phyloP scores from a whole-genome alignment of 2,888 invertebrate species.

The Agrochola macilenta region DNA sequence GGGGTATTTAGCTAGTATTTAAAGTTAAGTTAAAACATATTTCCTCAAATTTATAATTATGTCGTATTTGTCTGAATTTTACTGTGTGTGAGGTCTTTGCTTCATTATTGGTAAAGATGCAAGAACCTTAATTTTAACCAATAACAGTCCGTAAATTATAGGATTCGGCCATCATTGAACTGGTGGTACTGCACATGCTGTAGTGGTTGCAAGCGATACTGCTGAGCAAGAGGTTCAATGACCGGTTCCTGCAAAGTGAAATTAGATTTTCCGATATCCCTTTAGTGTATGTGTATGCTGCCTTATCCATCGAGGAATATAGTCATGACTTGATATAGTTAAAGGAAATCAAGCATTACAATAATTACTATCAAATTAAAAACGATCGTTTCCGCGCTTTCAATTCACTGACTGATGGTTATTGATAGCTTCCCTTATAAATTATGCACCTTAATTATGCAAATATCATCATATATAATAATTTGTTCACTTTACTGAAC shows the following conservation, averaged over 20 bases:
- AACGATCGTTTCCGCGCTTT: slow-evolving; percentile 14
- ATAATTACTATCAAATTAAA: slow-evolving; percentile 13
- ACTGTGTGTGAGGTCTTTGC: too few relatives aligned
- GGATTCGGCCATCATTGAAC: background rate
- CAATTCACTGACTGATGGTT: background rate
- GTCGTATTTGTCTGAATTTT: too few relatives aligned
- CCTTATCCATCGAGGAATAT: background rate
- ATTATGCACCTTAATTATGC: slow-evolving; percentile 15
- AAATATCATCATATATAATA: slow-evolving; percentile 20
- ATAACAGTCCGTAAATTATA: too few relatives aligned
- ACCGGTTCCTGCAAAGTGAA: background rate
- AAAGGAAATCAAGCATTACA: slow-evolving; percentile 17
- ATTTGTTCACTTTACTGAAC: slow-evolving; percentile 1
- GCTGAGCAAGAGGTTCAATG: background rate
- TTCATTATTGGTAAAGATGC: too few relatives aligned
- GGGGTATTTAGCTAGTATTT: too few relatives aligned
- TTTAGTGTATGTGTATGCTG: background rate
- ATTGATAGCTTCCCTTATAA: slow-evolving; percentile 24
- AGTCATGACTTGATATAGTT: too few relatives aligned
- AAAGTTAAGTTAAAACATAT: too few relatives aligned
- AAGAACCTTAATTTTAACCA: too few relatives aligned
- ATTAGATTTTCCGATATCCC: background rate
- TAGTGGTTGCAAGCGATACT: background rate
- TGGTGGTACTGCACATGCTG: background rate
- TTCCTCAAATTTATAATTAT: too few relatives aligned